Evolutionary conservation across 2,113 vertebrate genomes (phyloP).

Genomic region (Baryphthengus martii): DNA sequence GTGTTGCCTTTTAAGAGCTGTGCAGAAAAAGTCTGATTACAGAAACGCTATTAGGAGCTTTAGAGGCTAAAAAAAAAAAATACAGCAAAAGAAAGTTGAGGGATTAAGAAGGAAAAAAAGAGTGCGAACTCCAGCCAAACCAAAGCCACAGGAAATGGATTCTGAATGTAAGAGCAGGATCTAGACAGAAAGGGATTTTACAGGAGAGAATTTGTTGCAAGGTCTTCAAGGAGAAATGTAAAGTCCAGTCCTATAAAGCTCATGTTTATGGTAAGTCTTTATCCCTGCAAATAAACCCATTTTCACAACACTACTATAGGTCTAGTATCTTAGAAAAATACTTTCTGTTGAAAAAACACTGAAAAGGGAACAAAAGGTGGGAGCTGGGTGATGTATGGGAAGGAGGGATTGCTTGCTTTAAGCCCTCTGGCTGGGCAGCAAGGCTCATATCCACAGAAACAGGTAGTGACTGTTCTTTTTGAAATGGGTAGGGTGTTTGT

Average conservation of each 20-base stretch:
- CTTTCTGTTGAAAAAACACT: background rate
- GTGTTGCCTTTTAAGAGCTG: background rate
- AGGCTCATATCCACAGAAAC: background rate
- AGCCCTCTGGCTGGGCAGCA: background rate
- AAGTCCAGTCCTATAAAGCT: background rate
- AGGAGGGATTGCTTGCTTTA: background rate
- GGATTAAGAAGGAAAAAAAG: slow-evolving; percentile 28
- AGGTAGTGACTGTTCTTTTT: background rate
- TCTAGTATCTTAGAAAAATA: background rate
- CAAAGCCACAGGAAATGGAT: slow-evolving; percentile 56
- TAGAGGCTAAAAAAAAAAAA: background rate
- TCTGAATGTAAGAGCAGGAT: slow-evolving; percentile 9
- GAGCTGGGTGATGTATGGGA: background rate
- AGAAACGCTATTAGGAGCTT: background rate
- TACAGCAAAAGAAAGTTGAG: slow-evolving; percentile 25
- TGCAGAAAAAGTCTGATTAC: background rate
- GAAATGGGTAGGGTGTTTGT: slow-evolving; percentile 13
- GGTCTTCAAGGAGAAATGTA: background rate
- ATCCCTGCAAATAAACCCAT: background rate
- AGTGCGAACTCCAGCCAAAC: slow-evolving; percentile 4
- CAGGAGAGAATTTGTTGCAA: background rate
- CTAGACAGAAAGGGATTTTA: slow-evolving; percentile 43
- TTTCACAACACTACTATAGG: background rate
- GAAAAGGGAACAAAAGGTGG: background rate
- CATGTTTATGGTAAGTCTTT: fast-evolving